phyloP scores from a whole-genome alignment of 2,797 vertebrate species.

The Hyperoplus immaculatus region DNA sequence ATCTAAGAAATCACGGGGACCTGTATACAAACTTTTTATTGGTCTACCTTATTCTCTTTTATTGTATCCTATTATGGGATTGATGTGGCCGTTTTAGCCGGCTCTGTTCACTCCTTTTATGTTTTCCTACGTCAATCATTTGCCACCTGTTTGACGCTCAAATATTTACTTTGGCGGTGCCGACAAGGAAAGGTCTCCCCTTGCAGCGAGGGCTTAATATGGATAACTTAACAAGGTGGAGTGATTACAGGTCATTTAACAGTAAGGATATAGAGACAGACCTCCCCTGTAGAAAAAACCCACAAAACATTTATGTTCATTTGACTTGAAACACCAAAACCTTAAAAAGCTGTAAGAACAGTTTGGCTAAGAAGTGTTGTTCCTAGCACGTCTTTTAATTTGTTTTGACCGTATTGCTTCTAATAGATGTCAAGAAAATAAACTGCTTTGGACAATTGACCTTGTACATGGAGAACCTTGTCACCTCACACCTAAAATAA shows the following conservation, averaged over 20 bases:
- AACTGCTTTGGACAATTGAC: neutral
- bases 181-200: conserved; percentile 28
- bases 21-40: neutral
- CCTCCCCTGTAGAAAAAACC: no score
- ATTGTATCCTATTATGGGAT: neutral
- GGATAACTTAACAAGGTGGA: conserved; percentile 4
- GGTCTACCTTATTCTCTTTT: neutral
- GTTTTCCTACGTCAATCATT: conserved; percentile 51
- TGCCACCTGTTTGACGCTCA: conserved; percentile 66
- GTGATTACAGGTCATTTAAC: neutral
- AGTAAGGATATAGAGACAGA: neutral
- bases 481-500: neutral
- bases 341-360: neutral
- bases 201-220: neutral
- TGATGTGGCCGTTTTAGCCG: conserved; percentile 23
- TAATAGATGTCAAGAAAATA: neutral
- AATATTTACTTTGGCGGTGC: conserved; percentile 84
- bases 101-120: conserved; percentile 30
- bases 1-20: neutral
- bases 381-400: neutral
- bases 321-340: neutral
- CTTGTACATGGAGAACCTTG: neutral
- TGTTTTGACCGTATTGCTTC: neutral
- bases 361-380: neutral
- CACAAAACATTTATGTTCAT: neutral